These are phyloP conservation scores for Ellobius talpinus DNA, from an alignment of 2,113 vertebrate species.

Conservation along the genomic window DNA sequence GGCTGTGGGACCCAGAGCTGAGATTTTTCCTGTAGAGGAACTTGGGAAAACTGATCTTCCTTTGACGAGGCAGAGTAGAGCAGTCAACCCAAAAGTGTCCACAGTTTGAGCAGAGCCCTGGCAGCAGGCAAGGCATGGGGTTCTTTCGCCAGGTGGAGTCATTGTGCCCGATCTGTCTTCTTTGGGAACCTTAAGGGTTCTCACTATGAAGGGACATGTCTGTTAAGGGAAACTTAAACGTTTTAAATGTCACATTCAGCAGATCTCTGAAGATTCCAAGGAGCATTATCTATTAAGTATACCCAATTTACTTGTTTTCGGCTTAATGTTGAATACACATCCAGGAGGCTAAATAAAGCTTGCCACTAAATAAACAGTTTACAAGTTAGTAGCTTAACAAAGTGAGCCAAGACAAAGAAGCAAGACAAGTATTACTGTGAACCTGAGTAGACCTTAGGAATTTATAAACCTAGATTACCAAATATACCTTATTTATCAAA, in stretches of 20 bases:
- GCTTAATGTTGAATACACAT: not conserved
- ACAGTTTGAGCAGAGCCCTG: not conserved
- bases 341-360: not conserved
- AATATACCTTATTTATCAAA: not conserved
- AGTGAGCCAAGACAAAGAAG: not conserved
- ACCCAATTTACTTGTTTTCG: not conserved
- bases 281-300: not conserved
- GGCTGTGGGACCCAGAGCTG: not conserved
- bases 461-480: not conserved
- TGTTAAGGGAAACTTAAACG: not conserved
- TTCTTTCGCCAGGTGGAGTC: not conserved
- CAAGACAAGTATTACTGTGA: not conserved
- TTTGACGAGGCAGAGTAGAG: not conserved
- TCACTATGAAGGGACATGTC: not conserved
- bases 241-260: not conserved
- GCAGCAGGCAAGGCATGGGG: not conserved
- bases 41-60: not conserved
- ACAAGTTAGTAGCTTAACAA: not conserved
- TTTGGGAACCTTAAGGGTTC: not conserved
- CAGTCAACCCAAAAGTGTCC: not conserved
- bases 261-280: not conserved
- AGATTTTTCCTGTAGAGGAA: not conserved
- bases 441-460: not conserved
- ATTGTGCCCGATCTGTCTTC: not conserved
- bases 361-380: not conserved